Evolutionary conservation across 2,113 vertebrate species (phyloP), one percentile per base, ranked within the genome.

Genomic region (Bolborhynchus lineola): DNA sequence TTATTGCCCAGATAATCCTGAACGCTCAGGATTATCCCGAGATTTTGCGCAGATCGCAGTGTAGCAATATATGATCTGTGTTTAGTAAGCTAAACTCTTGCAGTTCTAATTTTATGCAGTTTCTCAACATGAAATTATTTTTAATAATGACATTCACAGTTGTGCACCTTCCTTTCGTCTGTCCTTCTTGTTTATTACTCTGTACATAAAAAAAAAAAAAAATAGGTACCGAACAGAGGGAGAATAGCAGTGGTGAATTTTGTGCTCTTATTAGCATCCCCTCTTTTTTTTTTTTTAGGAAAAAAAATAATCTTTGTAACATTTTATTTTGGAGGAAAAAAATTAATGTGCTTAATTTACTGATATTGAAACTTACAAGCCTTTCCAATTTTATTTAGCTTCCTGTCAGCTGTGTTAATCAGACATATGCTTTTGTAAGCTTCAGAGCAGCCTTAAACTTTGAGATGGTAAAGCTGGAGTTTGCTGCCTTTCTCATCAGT

Each of bases 221-320:
- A 39, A 39, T n/a, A 49, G 8, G 8, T 26, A 16, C 7, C 7
- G 17, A 18, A 5, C 3, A 11, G 3, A 35, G 5, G 24, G 16
- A n/a, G 3, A 37, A 70, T 85, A 74, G 6, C 26, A 64, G 35
- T 90, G 9, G 16, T 35, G 57, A 25, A 50, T 50, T 31, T 26
- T 89, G 18, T 67, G 37, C 20, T 82, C 84, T 74, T 65, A 35
- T 41, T 78, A 68, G 11, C 7, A 2, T 3, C 1, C 3, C 1
- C 4, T 4, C 0, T 1, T 5, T 16, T 8, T 18, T 16, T 8
- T 18, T 4, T 15, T 44, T 47, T 28, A 16, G 12, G 6, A 29
- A 55, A 68, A 13, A 35, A 78, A 44, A 13, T 41, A 44, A 35
- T 20, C 13, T 80, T 72, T 41, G 13, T 57, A 37, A 25, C 11